A percentile compares a stretch with the other conserved stretches of the same genome.
Evolutionary conservation across 2,113 vertebrate genomes (phyloP).

Genomic region (Prinia subflava): DNA sequence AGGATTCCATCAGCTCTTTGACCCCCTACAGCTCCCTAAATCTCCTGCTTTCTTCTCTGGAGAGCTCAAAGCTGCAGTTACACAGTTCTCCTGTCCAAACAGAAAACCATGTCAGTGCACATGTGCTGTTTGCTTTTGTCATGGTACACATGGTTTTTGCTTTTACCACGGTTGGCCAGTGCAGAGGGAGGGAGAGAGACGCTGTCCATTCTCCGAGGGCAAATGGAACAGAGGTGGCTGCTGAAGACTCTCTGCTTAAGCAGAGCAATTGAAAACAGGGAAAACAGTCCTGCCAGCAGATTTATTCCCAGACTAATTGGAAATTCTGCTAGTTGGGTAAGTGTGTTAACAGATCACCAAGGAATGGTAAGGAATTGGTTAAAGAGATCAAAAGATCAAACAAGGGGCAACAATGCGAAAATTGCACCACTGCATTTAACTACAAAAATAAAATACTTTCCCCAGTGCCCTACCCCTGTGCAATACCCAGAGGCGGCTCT

Average conservation of each 20-base stretch:
- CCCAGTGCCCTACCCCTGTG: neutral
- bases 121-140: neutral
- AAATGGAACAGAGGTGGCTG: neutral
- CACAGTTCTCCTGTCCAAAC: neutral
- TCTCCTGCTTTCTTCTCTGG: neutral
- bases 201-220: neutral
- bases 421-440: neutral
- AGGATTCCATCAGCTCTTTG: neutral
- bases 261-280: neutral
- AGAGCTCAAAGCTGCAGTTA: neutral
- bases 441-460: neutral
- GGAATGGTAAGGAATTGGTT: neutral
- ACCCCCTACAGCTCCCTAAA: neutral
- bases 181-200: neutral
- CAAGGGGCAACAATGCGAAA: neutral
- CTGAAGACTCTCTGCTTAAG: neutral
- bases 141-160: neutral
- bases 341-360: neutral
- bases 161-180: neutral
- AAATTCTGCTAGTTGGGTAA: neutral
- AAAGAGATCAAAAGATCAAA: neutral
- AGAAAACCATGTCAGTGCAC: neutral
- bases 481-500: neutral
- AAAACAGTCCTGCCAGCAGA: neutral
- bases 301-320: neutral